Conservation (phyloP, 2,113 vertebrate genomes). For the Tragelaphus buxtoni region DNA sequence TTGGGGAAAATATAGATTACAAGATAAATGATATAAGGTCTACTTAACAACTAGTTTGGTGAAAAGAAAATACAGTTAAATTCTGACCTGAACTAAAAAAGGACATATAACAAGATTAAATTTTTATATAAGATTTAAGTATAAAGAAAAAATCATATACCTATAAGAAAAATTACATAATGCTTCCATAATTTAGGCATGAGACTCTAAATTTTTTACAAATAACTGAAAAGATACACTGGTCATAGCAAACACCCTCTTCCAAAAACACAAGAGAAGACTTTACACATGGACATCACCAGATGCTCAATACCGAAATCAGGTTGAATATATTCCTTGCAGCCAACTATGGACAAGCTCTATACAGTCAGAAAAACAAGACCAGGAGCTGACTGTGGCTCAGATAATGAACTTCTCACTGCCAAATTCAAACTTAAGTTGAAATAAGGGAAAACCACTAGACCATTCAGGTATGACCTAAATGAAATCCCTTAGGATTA, state of each 20-base stretch:
- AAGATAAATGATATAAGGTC: neutral
- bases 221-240: neutral
- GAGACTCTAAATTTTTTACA: neutral
- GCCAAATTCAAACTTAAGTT: neutral
- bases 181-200: neutral
- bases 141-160: neutral
- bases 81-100: neutral
- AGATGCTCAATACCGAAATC: neutral
- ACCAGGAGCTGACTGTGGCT: neutral
- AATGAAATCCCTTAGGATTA: neutral
- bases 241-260: neutral
- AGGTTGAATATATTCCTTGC: neutral
- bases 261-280: neutral
- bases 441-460: neutral
- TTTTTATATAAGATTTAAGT: neutral
- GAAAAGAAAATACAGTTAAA: neutral
- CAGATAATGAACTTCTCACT: neutral
- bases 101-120: neutral
- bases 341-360: neutral
- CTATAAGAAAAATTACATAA: neutral
- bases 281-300: neutral
- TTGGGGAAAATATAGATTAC: neutral
- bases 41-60: neutral
- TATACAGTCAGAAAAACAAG: neutral
- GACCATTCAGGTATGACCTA: neutral